Conservation (phyloP, 1,140 invertebrate genomes). For the Aphidius gifuensis region DNA sequence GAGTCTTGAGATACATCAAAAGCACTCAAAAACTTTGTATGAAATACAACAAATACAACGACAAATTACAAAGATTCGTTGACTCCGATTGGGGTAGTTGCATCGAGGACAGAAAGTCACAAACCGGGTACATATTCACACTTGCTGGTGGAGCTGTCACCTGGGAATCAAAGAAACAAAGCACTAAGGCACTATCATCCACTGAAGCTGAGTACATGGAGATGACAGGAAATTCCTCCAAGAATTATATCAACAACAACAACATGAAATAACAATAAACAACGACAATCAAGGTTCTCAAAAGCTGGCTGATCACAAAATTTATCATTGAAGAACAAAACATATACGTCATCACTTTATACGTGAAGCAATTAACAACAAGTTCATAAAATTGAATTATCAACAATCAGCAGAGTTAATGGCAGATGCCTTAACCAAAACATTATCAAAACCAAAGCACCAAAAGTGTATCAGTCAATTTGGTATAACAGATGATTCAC, state of each 20-base stretch:
- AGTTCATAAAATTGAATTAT: conserved; percentile 17
- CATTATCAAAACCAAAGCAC: no score
- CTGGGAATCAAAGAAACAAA: conserved; percentile 1
- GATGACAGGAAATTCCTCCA: background rate
- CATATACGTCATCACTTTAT: conserved; percentile 43
- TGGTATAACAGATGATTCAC: no score
- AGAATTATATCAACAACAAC: conserved; percentile 7
- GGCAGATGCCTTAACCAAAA: no score
- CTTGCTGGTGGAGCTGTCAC: conserved; percentile 3
- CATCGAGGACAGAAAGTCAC: background rate
- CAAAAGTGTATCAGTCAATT: no score
- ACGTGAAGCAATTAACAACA: no score
- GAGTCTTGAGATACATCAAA: conserved; percentile 34
- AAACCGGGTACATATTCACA: background rate
- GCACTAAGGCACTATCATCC: background rate
- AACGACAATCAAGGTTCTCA: conserved; percentile 41
- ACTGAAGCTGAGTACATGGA: conserved; percentile 15
- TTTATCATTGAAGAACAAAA: conserved; percentile 35
- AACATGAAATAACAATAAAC: background rate
- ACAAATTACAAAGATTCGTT: conserved; percentile 37
- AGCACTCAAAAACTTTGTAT: conserved; percentile 24
- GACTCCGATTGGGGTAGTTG: conserved; percentile 6
- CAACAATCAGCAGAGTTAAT: conserved; percentile 16
- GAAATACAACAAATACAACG: conserved; percentile 12
- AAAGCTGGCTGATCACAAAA: conserved; percentile 38